Evolutionary conservation across 2,113 vertebrate genomes (phyloP), one percentile per base, ranked within the genome.

Genomic region (Laticauda colubrina): DNA sequence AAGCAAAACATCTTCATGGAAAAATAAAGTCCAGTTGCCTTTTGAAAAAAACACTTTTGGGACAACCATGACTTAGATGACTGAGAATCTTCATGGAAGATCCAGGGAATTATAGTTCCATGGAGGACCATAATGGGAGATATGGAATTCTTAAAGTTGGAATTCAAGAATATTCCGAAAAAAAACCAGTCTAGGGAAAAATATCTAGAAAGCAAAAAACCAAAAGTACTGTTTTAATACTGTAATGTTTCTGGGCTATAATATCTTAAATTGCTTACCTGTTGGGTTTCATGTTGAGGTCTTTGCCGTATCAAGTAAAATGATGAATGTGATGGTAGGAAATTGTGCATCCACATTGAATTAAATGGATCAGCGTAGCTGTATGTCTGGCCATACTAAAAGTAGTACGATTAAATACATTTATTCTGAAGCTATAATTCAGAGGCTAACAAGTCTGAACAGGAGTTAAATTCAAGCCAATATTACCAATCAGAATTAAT

Each of bases 351-450:
- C 93, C 94, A 96, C 55, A 96, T 45, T 53, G 93, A 94, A 39
- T 95, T 95, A 92, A 96, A 93, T 54, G 95, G 94, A 90, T 97
- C 94, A 24, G 96, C 94, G 55, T 93, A 95, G 23, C 95, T 96
- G 92, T 93, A 93, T 29, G 64, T 91, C 69, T 93, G 94, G 39
- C 96, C 96, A 90, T 93, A 93, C 94, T 96, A 51, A 57, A 90
- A 91, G 56, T 4, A n/a, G 56, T 15, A 12, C 12, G 92, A 90
- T 15, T 1, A n/a, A 4, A 24, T 69, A 69, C 15, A 26, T 15
- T 93, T 7, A 56, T 85, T 91, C 53, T 55, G 18, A 69, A 89
- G 55, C 4, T 93, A 3, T 51, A 56, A 43, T 64, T 93, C 56
- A 29, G 21, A 90, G 53, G 18, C 59, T 61, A 39, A 7, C 39